Evolutionary conservation across 2,888 invertebrate genomes (phyloP), one percentile per base, ranked within the genome.

Genomic region (Agonopterix subpropinquella): DNA sequence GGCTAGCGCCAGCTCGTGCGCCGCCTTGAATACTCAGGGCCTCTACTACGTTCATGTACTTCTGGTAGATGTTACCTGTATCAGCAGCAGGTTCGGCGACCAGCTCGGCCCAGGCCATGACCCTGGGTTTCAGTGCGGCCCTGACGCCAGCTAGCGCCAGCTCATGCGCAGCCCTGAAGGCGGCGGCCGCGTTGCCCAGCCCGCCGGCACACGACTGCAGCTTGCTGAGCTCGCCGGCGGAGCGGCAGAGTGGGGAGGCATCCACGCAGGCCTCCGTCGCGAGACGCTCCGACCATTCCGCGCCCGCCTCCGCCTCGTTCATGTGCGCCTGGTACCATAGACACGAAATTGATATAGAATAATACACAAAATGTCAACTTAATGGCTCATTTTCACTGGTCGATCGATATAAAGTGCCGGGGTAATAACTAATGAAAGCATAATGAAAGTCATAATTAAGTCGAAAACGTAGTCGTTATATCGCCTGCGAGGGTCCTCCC

Each of bases 251-350:
- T 44, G 90, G 88, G 45, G 89, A 89, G 13, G 94, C 94, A 70
- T 93, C 94, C 49, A 90, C 90, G 62, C 92, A 90, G 59, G 98
- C 91, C 54, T 92, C 94, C 53, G 90, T 90, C 66, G 95, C 95
- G 37, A 99, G 86, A 0, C 96, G 95, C 73, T 95, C 95, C 44
- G 98, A 92, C 80, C 97, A 97, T 71, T 98, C 97, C 54, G 94
- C 94, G 61, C 98, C 96, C 44, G 94, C 92, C 71, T 98, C 98
- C 8, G 97, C 94, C 79, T 98, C 98, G 79, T 96, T 98, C 58
- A 98, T 79, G 64, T 95, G 93, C 18, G 93, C 92, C 93, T 96
- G 28, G 28, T 28, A 28, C 28, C 28, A 28, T 7, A 28, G 18
- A 18, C 18, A 13, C 13, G 13, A 13, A 13, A 13, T 13, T 13